A percentile compares a stretch with the other conserved stretches of the same genome.
Conservation (phyloP, 2,797 vertebrate genomes). For the Euthynnus affinis region DNA sequence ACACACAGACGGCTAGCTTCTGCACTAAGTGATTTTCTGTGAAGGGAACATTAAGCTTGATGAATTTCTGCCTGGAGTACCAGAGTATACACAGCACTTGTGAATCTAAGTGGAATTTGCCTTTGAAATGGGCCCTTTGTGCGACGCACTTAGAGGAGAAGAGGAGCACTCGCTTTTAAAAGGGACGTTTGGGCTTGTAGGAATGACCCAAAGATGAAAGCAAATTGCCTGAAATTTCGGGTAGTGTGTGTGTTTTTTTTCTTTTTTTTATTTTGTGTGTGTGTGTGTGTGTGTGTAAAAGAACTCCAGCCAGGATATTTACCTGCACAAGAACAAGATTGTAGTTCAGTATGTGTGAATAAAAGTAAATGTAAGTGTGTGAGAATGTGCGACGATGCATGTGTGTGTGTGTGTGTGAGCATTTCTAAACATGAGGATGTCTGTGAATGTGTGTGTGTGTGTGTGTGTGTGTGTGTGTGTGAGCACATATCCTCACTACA, state of each 20-base stretch:
- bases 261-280: too few species aligned
- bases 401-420: slow-evolving; percentile 23
- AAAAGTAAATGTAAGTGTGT: slow-evolving; percentile 1
- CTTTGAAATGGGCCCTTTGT: slow-evolving; percentile 81
- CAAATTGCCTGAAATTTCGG: slow-evolving; percentile 63
- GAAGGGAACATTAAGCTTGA: slow-evolving; percentile 78
- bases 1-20: slow-evolving; percentile 37
- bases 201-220: slow-evolving; percentile 75
- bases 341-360: slow-evolving; percentile 15
- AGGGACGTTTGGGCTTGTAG: slow-evolving; percentile 62
- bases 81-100: slow-evolving; percentile 66
- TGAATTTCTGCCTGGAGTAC: slow-evolving; percentile 77
- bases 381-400: not conserved
- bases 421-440: slow-evolving; percentile 1
- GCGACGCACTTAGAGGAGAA: slow-evolving; percentile 71
- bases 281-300: slow-evolving; percentile 15
- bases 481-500: slow-evolving; percentile 36
- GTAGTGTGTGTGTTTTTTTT: slow-evolving; percentile 11
- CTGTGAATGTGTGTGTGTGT: slow-evolving; percentile 8
- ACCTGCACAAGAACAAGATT: slow-evolving; percentile 26
- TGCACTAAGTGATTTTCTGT: slow-evolving; percentile 69
- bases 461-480: slow-evolving; percentile 7
- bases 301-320: slow-evolving; percentile 9
- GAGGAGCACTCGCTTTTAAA: slow-evolving; percentile 70
- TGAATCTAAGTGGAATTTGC: slow-evolving; percentile 77